Evolutionary conservation across 2,797 vertebrate species (phyloP).

Genomic region (Accipiter minullus): DNA sequence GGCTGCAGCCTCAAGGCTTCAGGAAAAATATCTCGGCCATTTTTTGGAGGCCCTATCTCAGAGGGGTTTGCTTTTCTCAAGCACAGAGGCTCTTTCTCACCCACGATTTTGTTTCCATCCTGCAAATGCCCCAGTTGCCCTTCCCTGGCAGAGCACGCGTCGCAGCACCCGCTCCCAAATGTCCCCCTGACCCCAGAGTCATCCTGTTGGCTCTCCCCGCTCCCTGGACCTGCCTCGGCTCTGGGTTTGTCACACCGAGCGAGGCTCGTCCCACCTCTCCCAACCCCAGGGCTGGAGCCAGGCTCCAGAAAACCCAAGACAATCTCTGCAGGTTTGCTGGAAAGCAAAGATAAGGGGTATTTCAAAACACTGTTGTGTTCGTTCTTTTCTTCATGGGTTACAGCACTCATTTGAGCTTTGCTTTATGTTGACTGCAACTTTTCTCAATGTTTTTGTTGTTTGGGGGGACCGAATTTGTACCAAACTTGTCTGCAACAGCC

Average conservation of each 20-base stretch:
- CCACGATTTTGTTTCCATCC: background rate
- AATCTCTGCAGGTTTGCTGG: background rate
- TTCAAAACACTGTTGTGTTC: background rate
- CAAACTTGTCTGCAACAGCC: constrained; percentile 30
- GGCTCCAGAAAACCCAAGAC: background rate
- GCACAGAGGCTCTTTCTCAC: background rate
- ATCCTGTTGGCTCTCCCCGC: accelerated
- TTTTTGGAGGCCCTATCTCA: background rate
- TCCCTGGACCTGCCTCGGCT: background rate
- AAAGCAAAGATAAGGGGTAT: background rate
- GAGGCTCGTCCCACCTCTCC: background rate
- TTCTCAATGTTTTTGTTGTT: background rate
- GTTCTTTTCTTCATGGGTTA: background rate
- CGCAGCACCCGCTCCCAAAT: background rate
- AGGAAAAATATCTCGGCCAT: background rate
- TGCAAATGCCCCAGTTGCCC: background rate
- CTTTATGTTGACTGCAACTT: background rate
- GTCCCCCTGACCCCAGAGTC: background rate
- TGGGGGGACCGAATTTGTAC: background rate
- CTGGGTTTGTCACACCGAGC: background rate
- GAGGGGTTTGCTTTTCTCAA: background rate
- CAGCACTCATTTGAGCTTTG: background rate
- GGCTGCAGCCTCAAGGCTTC: background rate
- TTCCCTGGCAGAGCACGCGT: background rate
- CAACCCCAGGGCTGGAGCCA: background rate